A percentile compares a stretch with the other conserved stretches of the same genome.
Evolutionary conservation across 1,140 invertebrate species (phyloP).

Genomic region (Ectropis grisescens): DNA sequence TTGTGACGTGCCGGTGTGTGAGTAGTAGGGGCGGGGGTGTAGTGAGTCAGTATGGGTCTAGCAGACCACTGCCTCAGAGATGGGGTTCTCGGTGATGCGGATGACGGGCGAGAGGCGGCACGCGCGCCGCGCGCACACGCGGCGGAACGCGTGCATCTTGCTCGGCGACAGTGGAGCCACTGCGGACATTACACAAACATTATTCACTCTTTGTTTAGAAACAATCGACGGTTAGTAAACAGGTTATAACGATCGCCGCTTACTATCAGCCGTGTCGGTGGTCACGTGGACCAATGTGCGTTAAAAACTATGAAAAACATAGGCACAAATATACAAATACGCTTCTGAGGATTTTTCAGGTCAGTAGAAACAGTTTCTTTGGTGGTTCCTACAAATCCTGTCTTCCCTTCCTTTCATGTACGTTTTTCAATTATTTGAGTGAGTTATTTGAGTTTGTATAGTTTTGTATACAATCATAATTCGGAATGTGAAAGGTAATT

Average conservation of each 20-base stretch:
- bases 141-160: constrained; percentile 72
- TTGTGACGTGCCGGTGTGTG: neutral
- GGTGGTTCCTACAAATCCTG: too few relatives aligned
- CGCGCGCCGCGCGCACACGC: constrained; percentile 59
- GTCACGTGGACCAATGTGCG: neutral
- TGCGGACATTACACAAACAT: constrained; percentile 35
- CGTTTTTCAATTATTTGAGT: too few relatives aligned
- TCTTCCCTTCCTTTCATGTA: too few relatives aligned
- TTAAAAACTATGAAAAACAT: too few relatives aligned
- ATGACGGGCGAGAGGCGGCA: constrained; percentile 76
- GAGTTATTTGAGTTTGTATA: too few relatives aligned
- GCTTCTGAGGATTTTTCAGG: too few relatives aligned
- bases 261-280: neutral
- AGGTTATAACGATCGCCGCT: neutral
- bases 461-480: too few relatives aligned
- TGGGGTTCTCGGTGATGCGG: constrained; percentile 84
- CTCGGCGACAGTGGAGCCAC: constrained; percentile 79
- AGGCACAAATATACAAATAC: too few relatives aligned
- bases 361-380: too few relatives aligned
- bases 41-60: constrained; percentile 36
- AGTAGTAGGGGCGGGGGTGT: neutral
- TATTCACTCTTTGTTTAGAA: too few relatives aligned
- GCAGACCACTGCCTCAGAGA: constrained; percentile 81
- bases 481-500: too few relatives aligned
- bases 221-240: too few relatives aligned